phyloP scores from a whole-genome alignment of 2,797 vertebrate genomes.

The Epinephelus awoara region DNA sequence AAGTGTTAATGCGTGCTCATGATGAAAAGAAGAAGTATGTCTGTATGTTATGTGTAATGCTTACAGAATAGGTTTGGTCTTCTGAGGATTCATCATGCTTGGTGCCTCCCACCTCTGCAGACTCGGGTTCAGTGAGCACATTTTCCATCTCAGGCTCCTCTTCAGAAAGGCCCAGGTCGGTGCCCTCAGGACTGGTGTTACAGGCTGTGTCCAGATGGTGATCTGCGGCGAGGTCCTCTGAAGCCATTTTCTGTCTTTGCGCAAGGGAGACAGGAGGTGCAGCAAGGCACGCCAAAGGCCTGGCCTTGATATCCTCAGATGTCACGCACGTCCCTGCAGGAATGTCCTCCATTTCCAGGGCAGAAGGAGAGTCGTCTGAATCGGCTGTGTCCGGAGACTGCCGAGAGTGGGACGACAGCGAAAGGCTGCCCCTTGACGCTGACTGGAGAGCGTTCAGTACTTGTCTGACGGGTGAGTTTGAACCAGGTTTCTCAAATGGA shows the following conservation, averaged over 20 bases:
- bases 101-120: slow-evolving; percentile 80
- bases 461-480: slow-evolving; percentile 80
- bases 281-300: slow-evolving; percentile 75
- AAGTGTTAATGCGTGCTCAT: background rate
- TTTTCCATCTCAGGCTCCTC: slow-evolving; percentile 95
- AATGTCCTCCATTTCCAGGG: slow-evolving; percentile 90
- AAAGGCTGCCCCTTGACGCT: slow-evolving; percentile 78
- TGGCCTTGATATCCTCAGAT: slow-evolving; percentile 69
- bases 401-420: slow-evolving; percentile 74
- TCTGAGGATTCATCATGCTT: slow-evolving; percentile 83
- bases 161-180: slow-evolving; percentile 92
- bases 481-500: slow-evolving; percentile 71
- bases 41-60: slow-evolving; percentile 47
- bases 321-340: slow-evolving; percentile 81
- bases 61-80: slow-evolving; percentile 94
- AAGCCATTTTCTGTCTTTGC: slow-evolving; percentile 69
- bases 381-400: slow-evolving; percentile 84
- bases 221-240: slow-evolving; percentile 77
- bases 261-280: slow-evolving; percentile 73
- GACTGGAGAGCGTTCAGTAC: slow-evolving; percentile 82
- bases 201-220: slow-evolving; percentile 85
- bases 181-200: slow-evolving; percentile 90
- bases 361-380: slow-evolving; percentile 89
- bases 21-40: background rate
- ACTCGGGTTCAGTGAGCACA: slow-evolving; percentile 87